These are phyloP conservation scores for Nezara viridula DNA, from an alignment of 2,888 invertebrate genomes.

Conservation along the genomic window DNA sequence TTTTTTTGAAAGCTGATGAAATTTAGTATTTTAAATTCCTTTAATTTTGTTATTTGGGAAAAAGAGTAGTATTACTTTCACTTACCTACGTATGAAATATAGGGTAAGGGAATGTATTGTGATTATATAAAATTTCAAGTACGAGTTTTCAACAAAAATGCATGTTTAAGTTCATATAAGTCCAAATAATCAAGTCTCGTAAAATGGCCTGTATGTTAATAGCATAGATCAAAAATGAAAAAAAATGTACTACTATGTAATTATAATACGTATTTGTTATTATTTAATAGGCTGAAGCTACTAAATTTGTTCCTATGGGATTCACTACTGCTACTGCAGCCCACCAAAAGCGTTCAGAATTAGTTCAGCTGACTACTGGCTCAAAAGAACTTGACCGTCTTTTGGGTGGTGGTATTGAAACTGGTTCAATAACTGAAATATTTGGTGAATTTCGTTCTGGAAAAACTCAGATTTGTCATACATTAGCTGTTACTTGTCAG, in stretches of 20 bases:
- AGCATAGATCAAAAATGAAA: too few relatives aligned
- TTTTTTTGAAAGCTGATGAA: neutral
- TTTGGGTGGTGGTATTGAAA: slow-evolving; percentile 96
- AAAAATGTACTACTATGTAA: too few relatives aligned
- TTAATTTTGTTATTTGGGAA: too few relatives aligned
- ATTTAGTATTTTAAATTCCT: neutral
- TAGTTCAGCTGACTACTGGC: slow-evolving; percentile 95
- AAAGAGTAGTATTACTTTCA: too few relatives aligned
- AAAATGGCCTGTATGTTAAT: too few relatives aligned
- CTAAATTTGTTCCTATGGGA: slow-evolving; percentile 96
- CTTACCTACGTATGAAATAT: too few relatives aligned
- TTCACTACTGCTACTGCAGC: slow-evolving; percentile 98
- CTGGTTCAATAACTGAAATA: slow-evolving; percentile 97
- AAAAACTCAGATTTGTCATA: slow-evolving; percentile 97
- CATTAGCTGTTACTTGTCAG: slow-evolving; percentile 97
- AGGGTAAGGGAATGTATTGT: too few relatives aligned
- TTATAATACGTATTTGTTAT: neutral
- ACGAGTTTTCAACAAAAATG: too few relatives aligned
- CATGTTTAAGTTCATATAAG: too few relatives aligned
- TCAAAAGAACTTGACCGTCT: slow-evolving; percentile 94
- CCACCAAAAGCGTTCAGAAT: slow-evolving; percentile 94
- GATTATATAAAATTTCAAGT: too few relatives aligned
- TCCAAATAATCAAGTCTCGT: too few relatives aligned
- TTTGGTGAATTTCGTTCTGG: slow-evolving; percentile 99
- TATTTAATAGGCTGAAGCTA: slow-evolving; percentile 79